These are phyloP conservation scores for Manis javanica DNA, from an alignment of 2,797 vertebrate genomes.

Conservation along the genomic window DNA sequence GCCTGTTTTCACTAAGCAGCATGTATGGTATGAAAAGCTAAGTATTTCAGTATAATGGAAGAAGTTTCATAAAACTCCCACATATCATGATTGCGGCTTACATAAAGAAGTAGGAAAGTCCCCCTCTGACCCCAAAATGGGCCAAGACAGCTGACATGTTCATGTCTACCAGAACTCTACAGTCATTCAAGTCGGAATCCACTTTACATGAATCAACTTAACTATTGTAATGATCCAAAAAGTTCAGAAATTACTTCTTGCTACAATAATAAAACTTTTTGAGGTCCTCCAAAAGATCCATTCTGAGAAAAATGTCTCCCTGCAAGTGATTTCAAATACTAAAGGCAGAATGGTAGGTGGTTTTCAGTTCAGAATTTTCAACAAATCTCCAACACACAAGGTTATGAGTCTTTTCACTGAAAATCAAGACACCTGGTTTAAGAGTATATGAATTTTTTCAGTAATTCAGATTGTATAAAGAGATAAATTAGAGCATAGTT, in stretches of 20 bases:
- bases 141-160: slow-evolving; percentile 71
- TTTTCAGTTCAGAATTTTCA: slow-evolving; percentile 62
- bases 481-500: background rate
- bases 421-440: background rate
- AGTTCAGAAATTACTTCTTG: slow-evolving; percentile 62
- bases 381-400: background rate
- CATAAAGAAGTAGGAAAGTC: slow-evolving; percentile 74
- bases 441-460: background rate
- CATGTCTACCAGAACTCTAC: background rate
- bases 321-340: slow-evolving; percentile 50
- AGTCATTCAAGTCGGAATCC: slow-evolving; percentile 51
- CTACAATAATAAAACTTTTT: slow-evolving; percentile 62
- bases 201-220: slow-evolving; percentile 62
- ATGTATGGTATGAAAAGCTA: slow-evolving; percentile 42
- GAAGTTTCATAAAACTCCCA: slow-evolving; percentile 62
- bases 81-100: slow-evolving; percentile 46
- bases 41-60: slow-evolving; percentile 69
- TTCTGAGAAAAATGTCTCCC: slow-evolving; percentile 55
- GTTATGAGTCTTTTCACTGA: background rate
- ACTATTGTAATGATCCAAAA: slow-evolving; percentile 61
- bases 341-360: slow-evolving; percentile 14
- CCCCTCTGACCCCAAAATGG: slow-evolving; percentile 69
- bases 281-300: slow-evolving; percentile 17
- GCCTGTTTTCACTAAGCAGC: slow-evolving; percentile 61
- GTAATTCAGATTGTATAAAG: background rate